Evolutionary conservation across 2,113 vertebrate genomes (phyloP).

Genomic region (Rhabdornis inornatus): DNA sequence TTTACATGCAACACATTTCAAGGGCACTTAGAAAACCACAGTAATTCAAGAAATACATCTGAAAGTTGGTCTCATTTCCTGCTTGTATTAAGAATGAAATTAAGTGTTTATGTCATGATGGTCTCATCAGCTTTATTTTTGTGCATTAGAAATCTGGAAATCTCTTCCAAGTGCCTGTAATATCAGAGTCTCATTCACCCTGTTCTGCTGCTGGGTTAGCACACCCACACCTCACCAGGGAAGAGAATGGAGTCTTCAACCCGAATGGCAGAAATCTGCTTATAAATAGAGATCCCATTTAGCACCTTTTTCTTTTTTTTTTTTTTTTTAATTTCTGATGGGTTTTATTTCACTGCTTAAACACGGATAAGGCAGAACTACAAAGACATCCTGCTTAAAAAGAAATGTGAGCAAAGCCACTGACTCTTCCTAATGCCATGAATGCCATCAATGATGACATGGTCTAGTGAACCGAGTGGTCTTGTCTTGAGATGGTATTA

Average conservation of each 20-base stretch:
- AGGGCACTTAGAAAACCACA: slow-evolving; percentile 23
- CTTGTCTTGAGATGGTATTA: neutral
- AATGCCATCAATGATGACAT: neutral
- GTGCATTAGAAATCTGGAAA: neutral
- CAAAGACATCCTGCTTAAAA: neutral
- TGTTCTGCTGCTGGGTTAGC: neutral
- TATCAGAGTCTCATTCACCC: neutral
- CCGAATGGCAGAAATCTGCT: neutral
- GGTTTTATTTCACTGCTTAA: neutral
- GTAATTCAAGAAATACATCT: slow-evolving; percentile 38
- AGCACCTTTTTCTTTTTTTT: neutral
- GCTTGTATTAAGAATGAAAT: neutral
- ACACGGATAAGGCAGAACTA: neutral
- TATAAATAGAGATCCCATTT: neutral
- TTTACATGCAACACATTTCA: slow-evolving; percentile 28
- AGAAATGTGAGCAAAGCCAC: neutral
- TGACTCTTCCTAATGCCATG: too few relatives aligned
- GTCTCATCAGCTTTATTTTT: neutral
- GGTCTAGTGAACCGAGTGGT: neutral
- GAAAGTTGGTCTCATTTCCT: slow-evolving; percentile 46
- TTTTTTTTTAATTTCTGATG: neutral
- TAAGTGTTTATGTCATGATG: neutral
- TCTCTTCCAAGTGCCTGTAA: neutral
- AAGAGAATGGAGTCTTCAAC: neutral
- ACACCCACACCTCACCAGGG: neutral